Conservation (phyloP, 1,140 invertebrate genomes). For the Drosophila leontia region DNA sequence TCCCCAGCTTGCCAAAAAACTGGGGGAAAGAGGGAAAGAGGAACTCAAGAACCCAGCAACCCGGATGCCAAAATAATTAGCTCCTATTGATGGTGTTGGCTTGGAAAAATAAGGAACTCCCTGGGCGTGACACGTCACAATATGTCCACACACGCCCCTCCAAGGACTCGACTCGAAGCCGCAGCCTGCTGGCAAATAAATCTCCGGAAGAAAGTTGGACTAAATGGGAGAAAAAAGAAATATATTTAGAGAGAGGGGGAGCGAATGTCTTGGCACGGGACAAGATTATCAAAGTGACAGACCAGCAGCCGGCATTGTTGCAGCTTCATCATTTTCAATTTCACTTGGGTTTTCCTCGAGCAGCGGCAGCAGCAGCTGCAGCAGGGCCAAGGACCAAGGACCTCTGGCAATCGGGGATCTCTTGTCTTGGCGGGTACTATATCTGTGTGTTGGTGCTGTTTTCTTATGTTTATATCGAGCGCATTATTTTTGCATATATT, state of each 20-base stretch:
- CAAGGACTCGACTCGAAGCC: constrained; percentile 10
- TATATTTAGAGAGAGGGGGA: constrained; percentile 13
- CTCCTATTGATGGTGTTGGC: constrained; percentile 58
- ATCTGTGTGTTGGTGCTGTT: constrained; percentile 13
- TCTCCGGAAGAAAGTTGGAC: constrained; percentile 63
- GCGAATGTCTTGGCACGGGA: constrained; percentile 70
- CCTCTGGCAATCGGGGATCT: constrained; percentile 51
- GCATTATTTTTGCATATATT: constrained; percentile 72
- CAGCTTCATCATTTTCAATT: constrained; percentile 77
- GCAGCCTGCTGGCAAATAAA: constrained; percentile 63
- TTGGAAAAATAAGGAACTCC: constrained; percentile 27
- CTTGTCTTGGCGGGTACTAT: constrained; percentile 41
- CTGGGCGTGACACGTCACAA: constrained; percentile 80
- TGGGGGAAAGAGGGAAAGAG: constrained; percentile 19
- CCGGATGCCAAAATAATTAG: constrained; percentile 76
- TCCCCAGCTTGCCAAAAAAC: constrained; percentile 57
- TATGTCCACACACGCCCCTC: constrained; percentile 72
- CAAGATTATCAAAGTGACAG: constrained; percentile 79
- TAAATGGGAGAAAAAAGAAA: constrained; percentile 17
- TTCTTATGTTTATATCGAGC: constrained; percentile 46
- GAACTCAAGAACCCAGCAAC: background rate
- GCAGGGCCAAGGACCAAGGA: constrained; percentile 45
- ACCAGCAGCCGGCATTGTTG: constrained; percentile 61
- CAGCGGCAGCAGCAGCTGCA: constrained; percentile 49
- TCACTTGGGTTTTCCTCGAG: constrained; percentile 59